Conservation (phyloP, 2,888 invertebrate species). For the Argyresthia albistria region DNA sequence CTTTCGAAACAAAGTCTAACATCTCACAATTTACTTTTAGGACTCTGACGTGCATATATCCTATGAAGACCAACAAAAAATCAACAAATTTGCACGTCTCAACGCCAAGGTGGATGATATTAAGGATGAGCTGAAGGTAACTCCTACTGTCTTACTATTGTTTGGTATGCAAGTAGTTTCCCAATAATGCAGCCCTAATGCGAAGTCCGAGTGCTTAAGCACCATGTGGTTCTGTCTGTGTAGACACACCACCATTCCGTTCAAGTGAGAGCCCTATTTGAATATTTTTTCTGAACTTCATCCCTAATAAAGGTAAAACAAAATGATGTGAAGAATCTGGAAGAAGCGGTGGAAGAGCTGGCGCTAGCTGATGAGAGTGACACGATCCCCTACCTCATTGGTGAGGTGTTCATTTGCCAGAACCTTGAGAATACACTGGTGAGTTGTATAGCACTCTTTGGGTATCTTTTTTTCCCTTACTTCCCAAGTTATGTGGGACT, state of each 20-base stretch:
- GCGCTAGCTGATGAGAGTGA: conserved; percentile 82
- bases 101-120: conserved; percentile 94
- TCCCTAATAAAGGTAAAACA: conserved; percentile 78
- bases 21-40: conserved; percentile 38
- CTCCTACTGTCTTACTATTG: too few relatives aligned
- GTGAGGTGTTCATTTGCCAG: conserved; percentile 91
- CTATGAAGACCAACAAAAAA: conserved; percentile 96
- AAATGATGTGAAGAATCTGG: conserved; percentile 92
- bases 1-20: conserved; percentile 7
- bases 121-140: conserved; percentile 77
- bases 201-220: too few relatives aligned
- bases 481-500: too few relatives aligned
- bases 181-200: too few relatives aligned
- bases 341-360: conserved; percentile 93
- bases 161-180: too few relatives aligned
- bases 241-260: too few relatives aligned
- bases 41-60: conserved; percentile 95
- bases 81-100: conserved; percentile 95
- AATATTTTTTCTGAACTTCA: too few relatives aligned
- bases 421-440: conserved; percentile 83
- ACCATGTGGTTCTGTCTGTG: too few relatives aligned
- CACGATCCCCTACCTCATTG: conserved; percentile 86
- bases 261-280: too few relatives aligned
- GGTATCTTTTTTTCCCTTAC: too few relatives aligned
- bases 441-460: conserved; percentile 16